Percentiles rank a stretch among this genome's conserved stretches.
phyloP scores from a whole-genome alignment of 1,140 invertebrate species.

The Anastrepha obliqua region DNA sequence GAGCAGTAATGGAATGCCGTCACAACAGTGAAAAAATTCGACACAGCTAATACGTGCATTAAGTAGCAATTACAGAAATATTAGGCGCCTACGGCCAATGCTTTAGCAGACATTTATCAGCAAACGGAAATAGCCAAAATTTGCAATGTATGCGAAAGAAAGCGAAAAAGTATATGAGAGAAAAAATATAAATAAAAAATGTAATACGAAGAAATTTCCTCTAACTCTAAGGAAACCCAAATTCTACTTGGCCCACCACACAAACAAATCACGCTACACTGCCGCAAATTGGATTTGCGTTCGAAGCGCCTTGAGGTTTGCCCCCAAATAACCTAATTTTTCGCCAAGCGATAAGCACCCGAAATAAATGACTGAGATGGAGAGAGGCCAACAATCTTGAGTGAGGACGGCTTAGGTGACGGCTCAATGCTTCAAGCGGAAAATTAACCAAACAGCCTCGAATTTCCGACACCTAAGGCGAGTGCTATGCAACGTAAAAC shows the following conservation, averaged over 20 bases:
- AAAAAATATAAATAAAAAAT: slow-evolving; percentile 1
- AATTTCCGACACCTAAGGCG: slow-evolving; percentile 15
- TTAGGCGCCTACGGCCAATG: neutral
- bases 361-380: neutral
- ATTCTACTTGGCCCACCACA: neutral
- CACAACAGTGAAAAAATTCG: neutral
- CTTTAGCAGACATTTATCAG: neutral
- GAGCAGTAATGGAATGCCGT: neutral
- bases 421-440: neutral
- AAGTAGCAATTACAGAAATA: slow-evolving; percentile 8
- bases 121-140: neutral
- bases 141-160: neutral
- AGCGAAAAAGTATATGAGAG: neutral
- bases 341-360: neutral
- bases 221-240: neutral
- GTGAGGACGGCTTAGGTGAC: slow-evolving; percentile 17
- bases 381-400: neutral
- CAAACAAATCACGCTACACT: neutral
- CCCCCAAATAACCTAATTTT: neutral
- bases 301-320: neutral
- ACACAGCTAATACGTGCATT: neutral
- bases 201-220: neutral
- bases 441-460: slow-evolving; percentile 31
- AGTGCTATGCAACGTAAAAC: neutral
- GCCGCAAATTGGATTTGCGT: neutral